A percentile compares a stretch with the other conserved stretches of the same genome.
phyloP scores from a whole-genome alignment of 2,797 vertebrate genomes.

The Centropyge bicolor region DNA sequence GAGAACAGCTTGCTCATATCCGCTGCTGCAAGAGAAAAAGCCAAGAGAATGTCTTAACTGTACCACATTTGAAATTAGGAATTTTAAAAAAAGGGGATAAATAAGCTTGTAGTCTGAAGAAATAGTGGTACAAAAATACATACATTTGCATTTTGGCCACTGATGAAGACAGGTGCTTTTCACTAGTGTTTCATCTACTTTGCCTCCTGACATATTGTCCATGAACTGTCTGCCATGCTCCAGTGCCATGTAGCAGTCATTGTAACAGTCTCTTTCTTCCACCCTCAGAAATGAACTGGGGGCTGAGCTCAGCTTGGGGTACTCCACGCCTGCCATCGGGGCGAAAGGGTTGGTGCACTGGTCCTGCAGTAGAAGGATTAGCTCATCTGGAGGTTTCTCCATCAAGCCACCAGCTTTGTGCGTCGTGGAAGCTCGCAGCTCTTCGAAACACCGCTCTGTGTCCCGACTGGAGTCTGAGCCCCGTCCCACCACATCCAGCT shows the following conservation, averaged over 20 bases:
- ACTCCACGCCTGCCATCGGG: constrained; percentile 91
- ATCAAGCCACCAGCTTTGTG: constrained; percentile 87
- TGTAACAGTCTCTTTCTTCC: constrained; percentile 96
- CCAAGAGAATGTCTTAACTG: not conserved
- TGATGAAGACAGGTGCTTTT: constrained; percentile 97
- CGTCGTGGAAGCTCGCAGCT: constrained; percentile 86
- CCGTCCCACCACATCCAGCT: constrained; percentile 95
- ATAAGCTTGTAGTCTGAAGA: not conserved
- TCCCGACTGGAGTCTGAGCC: constrained; percentile 94
- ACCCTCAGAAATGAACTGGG: constrained; percentile 86
- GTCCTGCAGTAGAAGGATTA: constrained; percentile 96
- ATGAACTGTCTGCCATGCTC: constrained; percentile 99
- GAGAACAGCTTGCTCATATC: constrained; percentile 97
- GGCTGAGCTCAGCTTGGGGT: constrained; percentile 68
- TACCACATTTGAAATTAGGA: not conserved
- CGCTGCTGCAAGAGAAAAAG: constrained; percentile 77
- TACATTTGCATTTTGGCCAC: constrained; percentile 96
- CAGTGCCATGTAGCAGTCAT: constrained; percentile 97
- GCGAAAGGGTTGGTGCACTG: constrained; percentile 98
- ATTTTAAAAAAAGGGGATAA: rapidly evolving
- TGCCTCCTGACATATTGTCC: constrained; percentile 99
- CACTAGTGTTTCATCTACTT: constrained; percentile 97
- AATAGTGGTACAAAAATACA: constrained; percentile 1
- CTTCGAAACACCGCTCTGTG: constrained; percentile 94
- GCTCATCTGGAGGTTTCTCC: constrained; percentile 93